Evolutionary conservation across 2,888 invertebrate genomes (phyloP).

Genomic region (Diadegma fenestrale): DNA sequence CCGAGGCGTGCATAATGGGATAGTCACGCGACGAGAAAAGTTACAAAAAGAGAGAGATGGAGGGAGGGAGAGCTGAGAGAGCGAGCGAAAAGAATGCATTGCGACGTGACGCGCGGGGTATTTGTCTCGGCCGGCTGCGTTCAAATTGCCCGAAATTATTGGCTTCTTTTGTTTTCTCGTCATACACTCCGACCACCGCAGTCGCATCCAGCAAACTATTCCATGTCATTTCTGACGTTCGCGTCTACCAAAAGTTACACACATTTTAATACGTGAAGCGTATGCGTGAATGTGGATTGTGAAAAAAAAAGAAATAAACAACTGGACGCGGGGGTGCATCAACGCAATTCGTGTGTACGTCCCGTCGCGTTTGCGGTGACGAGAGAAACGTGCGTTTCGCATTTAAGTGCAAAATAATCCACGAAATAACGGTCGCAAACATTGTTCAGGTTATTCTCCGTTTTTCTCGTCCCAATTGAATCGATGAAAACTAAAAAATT

Average conservation of each 20-base stretch:
- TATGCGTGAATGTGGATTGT: conserved; percentile 12
- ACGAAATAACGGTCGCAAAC: conserved; percentile 7
- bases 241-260: conserved; percentile 5
- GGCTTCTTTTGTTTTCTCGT: conserved; percentile 84
- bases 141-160: conserved; percentile 84
- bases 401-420: conserved; percentile 25
- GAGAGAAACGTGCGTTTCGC: conserved; percentile 41
- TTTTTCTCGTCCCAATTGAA: neutral
- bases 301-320: conserved; percentile 7
- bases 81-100: conserved; percentile 50
- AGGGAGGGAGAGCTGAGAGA: conserved; percentile 45
- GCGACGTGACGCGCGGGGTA: conserved; percentile 65
- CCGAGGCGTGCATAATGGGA: conserved; percentile 61
- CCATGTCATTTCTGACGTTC: conserved; percentile 80
- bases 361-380: conserved; percentile 62
- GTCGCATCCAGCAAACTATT: conserved; percentile 74
- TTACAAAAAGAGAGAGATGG: conserved; percentile 39
- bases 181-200: conserved; percentile 75
- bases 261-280: neutral
- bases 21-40: conserved; percentile 64
- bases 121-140: conserved; percentile 83
- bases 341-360: conserved; percentile 67
- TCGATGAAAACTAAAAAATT: too few species aligned
- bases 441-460: neutral
- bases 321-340: conserved; percentile 38